phyloP scores from a whole-genome alignment of 2,113 vertebrate genomes.

The Entelurus aequoreus region DNA sequence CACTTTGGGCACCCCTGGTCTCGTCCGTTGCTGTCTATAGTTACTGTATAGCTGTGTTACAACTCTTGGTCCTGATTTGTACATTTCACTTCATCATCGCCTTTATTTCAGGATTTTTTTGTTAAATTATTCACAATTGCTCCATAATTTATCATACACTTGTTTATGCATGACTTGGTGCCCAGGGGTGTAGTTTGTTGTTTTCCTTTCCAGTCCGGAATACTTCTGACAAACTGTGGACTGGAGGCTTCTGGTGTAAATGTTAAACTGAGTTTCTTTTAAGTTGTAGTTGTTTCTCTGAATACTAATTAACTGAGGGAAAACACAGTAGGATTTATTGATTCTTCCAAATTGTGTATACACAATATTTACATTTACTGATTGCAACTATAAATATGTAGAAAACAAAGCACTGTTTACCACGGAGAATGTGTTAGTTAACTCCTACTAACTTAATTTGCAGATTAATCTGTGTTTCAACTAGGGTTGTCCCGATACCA shows the following conservation, averaged over 20 bases:
- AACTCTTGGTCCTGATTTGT: conserved; percentile 35
- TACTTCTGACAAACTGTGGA: conserved; percentile 32
- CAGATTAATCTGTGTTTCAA: background rate
- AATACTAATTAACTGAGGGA: conserved; percentile 13
- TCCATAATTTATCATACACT: conserved; percentile 60
- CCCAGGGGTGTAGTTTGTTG: conserved; percentile 49
- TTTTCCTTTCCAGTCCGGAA: conserved; percentile 45
- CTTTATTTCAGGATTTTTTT: conserved; percentile 38
- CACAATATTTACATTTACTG: conserved; percentile 3
- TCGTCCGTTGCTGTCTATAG: background rate
- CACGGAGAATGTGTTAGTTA: background rate
- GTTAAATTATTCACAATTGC: conserved; percentile 61
- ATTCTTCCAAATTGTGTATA: background rate
- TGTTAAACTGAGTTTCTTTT: conserved; percentile 15
- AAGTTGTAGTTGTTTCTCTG: conserved; percentile 1
- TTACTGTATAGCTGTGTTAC: conserved; percentile 13
- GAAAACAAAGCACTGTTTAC: background rate
- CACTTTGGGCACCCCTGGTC: background rate
- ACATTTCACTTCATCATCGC: conserved; percentile 30
- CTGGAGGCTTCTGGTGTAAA: conserved; percentile 32
- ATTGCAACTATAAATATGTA: conserved; percentile 11
- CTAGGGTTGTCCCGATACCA: too few species aligned
- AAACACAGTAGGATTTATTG: background rate
- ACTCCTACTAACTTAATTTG: too few species aligned
- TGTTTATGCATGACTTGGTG: conserved; percentile 55